These are phyloP conservation scores for Calycopis cecrops DNA, from an alignment of 1,140 invertebrate genomes.

Conservation along the genomic window DNA sequence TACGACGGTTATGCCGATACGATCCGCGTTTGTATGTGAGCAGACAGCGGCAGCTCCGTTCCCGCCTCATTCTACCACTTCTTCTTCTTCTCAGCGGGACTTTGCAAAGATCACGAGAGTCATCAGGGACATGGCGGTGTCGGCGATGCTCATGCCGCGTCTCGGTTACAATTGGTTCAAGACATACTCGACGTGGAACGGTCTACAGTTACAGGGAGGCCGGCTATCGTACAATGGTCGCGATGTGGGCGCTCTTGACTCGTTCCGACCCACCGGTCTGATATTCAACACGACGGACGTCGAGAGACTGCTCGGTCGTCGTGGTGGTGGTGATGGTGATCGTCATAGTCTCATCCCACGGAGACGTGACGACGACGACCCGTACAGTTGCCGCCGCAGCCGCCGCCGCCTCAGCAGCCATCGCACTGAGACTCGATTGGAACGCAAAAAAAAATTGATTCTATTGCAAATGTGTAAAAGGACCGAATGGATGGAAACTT, in stretches of 20 bases:
- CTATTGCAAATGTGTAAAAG: too few species aligned
- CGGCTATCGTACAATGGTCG: slow-evolving; percentile 9
- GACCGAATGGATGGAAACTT: too few species aligned
- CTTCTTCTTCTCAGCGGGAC: slow-evolving; percentile 5
- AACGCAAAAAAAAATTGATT: too few species aligned
- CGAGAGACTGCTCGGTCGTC: slow-evolving; percentile 7
- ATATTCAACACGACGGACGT: slow-evolving; percentile 6
- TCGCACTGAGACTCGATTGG: too few species aligned
- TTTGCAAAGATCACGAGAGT: slow-evolving; percentile 7
- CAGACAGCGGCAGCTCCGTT: neutral
- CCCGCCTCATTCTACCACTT: too few species aligned
- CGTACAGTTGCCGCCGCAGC: too few species aligned
- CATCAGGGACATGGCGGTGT: slow-evolving; percentile 12
- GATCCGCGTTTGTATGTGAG: too few species aligned
- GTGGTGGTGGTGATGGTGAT: too few species aligned
- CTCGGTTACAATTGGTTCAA: slow-evolving; percentile 11
- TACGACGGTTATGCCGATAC: neutral
- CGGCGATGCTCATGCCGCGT: slow-evolving; percentile 9
- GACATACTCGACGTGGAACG: slow-evolving; percentile 12
- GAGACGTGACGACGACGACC: too few species aligned
- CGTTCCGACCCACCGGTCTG: slow-evolving; percentile 4
- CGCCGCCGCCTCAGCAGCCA: too few species aligned
- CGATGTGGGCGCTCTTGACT: slow-evolving; percentile 4
- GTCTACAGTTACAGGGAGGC: slow-evolving; percentile 3
- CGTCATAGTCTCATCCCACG: too few species aligned